A percentile compares a stretch with the other conserved stretches of the same genome.
These are phyloP conservation scores for Larimichthys crocea DNA, from an alignment of 2,113 vertebrate species.

Conservation along the genomic window DNA sequence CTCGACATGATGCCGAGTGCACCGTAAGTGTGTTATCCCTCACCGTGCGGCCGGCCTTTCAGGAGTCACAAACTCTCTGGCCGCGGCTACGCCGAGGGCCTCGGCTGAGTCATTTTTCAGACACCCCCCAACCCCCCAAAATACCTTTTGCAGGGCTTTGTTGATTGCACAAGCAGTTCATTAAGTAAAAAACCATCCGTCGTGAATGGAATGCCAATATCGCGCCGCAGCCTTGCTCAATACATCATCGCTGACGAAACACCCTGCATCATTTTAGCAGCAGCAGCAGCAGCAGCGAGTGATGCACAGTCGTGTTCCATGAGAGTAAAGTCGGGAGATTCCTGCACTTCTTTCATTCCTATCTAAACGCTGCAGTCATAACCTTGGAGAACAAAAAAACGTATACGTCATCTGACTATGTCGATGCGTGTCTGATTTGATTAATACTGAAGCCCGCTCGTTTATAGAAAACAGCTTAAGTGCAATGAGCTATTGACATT, in stretches of 20 bases:
- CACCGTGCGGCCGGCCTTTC: slow-evolving; percentile 39
- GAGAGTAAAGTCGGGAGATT: slow-evolving; percentile 2
- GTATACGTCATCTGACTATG: not conserved
- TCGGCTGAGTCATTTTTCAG: slow-evolving; percentile 56
- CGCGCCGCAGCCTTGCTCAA: slow-evolving; percentile 50
- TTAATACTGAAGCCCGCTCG: slow-evolving; percentile 20
- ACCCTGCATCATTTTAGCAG: slow-evolving; percentile 52
- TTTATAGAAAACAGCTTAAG: slow-evolving; percentile 25
- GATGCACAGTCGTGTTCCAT: slow-evolving; percentile 28
- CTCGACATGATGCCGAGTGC: slow-evolving; percentile 54
- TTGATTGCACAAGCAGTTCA: slow-evolving; percentile 71
- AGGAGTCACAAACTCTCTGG: slow-evolving; percentile 37
- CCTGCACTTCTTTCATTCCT: slow-evolving; percentile 4
- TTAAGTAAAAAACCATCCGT: slow-evolving; percentile 74
- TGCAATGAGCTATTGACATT: slow-evolving; percentile 26
- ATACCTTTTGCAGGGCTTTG: slow-evolving; percentile 47
- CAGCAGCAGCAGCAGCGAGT: slow-evolving; percentile 20
- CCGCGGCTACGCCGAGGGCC: slow-evolving; percentile 38
- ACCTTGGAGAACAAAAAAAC: not conserved
- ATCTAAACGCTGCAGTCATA: slow-evolving; percentile 12
- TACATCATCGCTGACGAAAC: slow-evolving; percentile 71
- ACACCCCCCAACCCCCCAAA: slow-evolving; percentile 16
- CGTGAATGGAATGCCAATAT: slow-evolving; percentile 72
- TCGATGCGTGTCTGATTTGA: slow-evolving; percentile 7
- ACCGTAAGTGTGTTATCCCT: slow-evolving; percentile 64